A percentile compares a stretch with the other conserved stretches of the same genome.
phyloP scores from a whole-genome alignment of 2,113 vertebrate species.

The Paradoxurus hermaphroditus region DNA sequence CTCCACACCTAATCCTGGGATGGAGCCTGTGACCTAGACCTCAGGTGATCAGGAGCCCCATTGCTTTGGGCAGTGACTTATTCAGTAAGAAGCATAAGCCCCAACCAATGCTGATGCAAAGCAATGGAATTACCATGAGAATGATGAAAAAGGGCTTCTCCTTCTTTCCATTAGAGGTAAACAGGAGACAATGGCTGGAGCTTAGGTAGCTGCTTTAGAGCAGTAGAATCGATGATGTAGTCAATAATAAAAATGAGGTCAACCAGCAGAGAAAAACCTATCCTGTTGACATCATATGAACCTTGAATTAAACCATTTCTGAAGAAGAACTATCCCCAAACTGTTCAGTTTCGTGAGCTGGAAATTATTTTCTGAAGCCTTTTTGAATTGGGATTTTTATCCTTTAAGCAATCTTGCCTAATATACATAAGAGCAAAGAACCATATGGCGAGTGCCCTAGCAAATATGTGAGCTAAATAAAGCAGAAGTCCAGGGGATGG shows the following conservation, averaged over 20 bases:
- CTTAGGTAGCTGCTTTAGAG: background rate
- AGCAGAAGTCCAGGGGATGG: background rate
- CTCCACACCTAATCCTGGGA: background rate
- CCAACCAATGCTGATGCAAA: background rate
- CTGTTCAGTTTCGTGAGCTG: background rate
- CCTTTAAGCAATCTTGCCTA: constrained; percentile 17
- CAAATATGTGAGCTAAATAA: background rate
- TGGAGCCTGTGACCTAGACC: background rate
- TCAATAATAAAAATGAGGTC: background rate
- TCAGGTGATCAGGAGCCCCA: background rate
- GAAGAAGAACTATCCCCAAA: background rate
- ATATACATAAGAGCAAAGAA: background rate
- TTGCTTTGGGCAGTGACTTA: background rate
- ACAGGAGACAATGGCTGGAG: background rate
- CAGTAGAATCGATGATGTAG: background rate
- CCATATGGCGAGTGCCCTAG: background rate
- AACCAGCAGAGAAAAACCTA: background rate
- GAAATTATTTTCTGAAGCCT: background rate
- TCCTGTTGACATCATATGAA: background rate
- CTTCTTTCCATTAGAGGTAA: background rate
- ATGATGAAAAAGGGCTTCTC: background rate
- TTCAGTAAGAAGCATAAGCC: background rate
- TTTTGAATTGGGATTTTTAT: background rate
- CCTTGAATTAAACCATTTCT: background rate
- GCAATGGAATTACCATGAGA: background rate